A percentile compares a stretch with the other conserved stretches of the same genome.
phyloP scores from a whole-genome alignment of 2,888 invertebrate species.

The Esperia sulphurella region DNA sequence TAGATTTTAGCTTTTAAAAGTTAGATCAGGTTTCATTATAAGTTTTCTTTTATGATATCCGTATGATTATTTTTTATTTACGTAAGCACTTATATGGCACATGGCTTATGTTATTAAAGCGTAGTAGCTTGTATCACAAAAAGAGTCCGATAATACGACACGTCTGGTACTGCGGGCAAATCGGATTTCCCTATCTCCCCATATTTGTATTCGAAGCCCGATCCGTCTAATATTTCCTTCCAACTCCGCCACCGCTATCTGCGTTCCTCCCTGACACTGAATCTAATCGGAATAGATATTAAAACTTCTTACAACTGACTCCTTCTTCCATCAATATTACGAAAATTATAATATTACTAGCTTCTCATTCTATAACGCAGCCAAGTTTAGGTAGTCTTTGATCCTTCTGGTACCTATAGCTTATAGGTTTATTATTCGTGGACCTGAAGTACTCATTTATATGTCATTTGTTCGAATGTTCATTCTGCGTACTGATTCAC shows the following conservation, averaged over 20 bases:
- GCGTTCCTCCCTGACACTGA: conserved; percentile 77
- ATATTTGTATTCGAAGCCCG: conserved; percentile 77
- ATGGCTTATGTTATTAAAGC: conserved; percentile 49
- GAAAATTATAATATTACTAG: conserved; percentile 33
- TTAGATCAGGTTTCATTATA: too few species aligned
- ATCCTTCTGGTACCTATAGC: background rate
- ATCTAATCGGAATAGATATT: conserved; percentile 80
- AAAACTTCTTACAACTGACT: conserved; percentile 71
- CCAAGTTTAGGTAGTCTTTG: background rate
- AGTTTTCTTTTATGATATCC: too few species aligned
- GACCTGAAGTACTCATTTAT: too few species aligned
- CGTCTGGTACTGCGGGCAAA: conserved; percentile 71
- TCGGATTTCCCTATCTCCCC: conserved; percentile 76
- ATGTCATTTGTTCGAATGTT: too few species aligned
- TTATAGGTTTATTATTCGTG: too few species aligned
- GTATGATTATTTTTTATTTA: background rate
- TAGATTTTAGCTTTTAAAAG: too few species aligned
- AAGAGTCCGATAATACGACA: conserved; percentile 72
- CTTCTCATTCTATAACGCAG: background rate
- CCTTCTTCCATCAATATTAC: conserved; percentile 43
- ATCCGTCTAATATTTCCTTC: conserved; percentile 77
- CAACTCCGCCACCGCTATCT: conserved; percentile 71
- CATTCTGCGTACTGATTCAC: too few species aligned
- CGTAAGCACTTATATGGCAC: background rate
- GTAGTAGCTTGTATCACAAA: conserved; percentile 63